Conservation (phyloP, 2,888 invertebrate genomes). For the Pecten maximus region DNA sequence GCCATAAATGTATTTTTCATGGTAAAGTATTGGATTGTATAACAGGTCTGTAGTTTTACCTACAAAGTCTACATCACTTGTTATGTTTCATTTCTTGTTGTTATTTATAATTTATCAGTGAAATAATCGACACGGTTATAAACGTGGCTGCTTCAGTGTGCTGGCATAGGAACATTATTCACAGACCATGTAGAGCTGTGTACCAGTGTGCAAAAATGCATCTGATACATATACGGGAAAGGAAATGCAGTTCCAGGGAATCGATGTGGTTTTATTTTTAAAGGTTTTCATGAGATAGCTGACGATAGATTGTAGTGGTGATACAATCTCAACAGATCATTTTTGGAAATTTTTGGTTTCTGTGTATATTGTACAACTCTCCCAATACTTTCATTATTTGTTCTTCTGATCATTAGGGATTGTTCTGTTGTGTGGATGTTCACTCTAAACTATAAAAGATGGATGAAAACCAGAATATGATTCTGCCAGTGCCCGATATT, state of each 20-base stretch:
- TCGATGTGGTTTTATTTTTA: not conserved
- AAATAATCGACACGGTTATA: not conserved
- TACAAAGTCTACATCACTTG: not conserved
- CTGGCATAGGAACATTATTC: not conserved
- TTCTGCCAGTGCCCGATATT: not conserved
- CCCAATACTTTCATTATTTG: not conserved
- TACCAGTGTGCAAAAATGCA: not conserved
- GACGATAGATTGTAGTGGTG: too few relatives aligned
- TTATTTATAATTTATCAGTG: not conserved
- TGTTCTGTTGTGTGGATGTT: not conserved
- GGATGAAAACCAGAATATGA: not conserved
- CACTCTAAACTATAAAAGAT: not conserved
- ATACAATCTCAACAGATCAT: not conserved
- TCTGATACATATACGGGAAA: not conserved
- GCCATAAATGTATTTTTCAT: not conserved
- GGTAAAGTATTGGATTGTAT: too few relatives aligned
- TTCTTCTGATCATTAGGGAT: not conserved
- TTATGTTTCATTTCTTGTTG: not conserved
- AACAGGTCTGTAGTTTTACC: not conserved
- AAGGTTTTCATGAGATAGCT: not conserved
- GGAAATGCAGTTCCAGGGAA: not conserved
- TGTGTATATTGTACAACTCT: not conserved
- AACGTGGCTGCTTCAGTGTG: not conserved
- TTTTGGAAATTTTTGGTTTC: too few relatives aligned
- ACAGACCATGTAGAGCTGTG: not conserved